These are phyloP conservation scores for Chironomus tentans DNA, from an alignment of 2,888 invertebrate species.

Conservation along the genomic window DNA sequence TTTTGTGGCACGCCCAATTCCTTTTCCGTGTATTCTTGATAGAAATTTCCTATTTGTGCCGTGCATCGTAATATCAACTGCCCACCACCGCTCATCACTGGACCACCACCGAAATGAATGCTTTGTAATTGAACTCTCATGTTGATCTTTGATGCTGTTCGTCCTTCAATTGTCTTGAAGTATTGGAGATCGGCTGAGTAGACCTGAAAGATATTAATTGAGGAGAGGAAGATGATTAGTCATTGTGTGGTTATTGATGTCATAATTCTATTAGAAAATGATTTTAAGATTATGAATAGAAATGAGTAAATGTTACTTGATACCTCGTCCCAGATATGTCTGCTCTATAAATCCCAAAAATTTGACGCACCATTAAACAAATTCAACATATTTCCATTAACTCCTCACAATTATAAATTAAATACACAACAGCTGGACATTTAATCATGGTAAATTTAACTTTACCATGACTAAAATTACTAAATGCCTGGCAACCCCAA, in stretches of 20 bases:
- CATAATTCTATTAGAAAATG: too few relatives aligned
- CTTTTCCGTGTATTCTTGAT: conserved; percentile 57
- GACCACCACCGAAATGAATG: conserved; percentile 35
- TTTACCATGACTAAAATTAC: too few relatives aligned
- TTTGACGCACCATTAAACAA: too few relatives aligned
- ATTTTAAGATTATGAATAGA: too few relatives aligned
- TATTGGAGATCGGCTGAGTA: conserved; percentile 38
- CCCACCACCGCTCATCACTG: conserved; percentile 28
- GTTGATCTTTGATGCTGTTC: conserved; percentile 39
- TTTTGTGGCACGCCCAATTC: conserved; percentile 61
- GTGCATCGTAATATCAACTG: conserved; percentile 57
- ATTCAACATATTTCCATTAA: too few relatives aligned
- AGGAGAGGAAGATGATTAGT: background rate
- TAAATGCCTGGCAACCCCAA: too few relatives aligned
- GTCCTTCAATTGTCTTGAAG: conserved; percentile 40
- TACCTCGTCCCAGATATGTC: too few relatives aligned
- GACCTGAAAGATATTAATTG: conserved; percentile 34
- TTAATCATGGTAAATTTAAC: too few relatives aligned
- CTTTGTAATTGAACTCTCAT: conserved; percentile 40
- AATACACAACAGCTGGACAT: too few relatives aligned
- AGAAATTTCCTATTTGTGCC: conserved; percentile 59
- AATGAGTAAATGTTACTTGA: too few relatives aligned
- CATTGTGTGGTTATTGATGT: conserved; percentile 4
- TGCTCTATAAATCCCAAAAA: too few relatives aligned
- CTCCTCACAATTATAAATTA: too few relatives aligned